A percentile compares a stretch with the other conserved stretches of the same genome.
These are phyloP conservation scores for Sebastes vulpes DNA, from an alignment of 2,797 vertebrate species.

Conservation along the genomic window DNA sequence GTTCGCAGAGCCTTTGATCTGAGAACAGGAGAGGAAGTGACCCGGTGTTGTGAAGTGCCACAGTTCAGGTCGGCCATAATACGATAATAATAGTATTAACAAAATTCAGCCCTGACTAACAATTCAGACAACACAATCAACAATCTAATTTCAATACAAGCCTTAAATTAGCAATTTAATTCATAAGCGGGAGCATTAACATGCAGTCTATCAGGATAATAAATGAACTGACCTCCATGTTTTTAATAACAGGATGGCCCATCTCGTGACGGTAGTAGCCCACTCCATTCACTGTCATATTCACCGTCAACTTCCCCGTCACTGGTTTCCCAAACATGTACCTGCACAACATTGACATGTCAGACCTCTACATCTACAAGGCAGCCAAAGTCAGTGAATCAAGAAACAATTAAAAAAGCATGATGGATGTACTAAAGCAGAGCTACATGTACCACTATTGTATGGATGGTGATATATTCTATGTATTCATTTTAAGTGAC, in stretches of 20 bases:
- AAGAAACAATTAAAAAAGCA: neutral
- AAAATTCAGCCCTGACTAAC: neutral
- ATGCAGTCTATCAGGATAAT: neutral
- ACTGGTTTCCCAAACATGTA: slow-evolving; percentile 96
- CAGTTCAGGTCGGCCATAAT: neutral
- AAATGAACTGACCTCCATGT: slow-evolving; percentile 87
- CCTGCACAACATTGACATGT: slow-evolving; percentile 70
- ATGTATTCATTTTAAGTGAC: neutral
- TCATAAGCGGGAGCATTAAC: neutral
- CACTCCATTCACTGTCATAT: slow-evolving; percentile 95
- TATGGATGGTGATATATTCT: neutral
- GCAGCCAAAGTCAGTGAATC: neutral
- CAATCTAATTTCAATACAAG: neutral
- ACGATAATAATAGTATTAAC: neutral
- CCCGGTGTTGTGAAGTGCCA: neutral
- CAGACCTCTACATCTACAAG: slow-evolving; percentile 14
- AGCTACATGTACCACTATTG: neutral
- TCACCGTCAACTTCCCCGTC: slow-evolving; percentile 89
- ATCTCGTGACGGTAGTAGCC: slow-evolving; percentile 95
- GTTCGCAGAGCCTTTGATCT: slow-evolving; percentile 91
- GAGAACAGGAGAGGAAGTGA: slow-evolving; percentile 18
- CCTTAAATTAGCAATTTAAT: neutral
- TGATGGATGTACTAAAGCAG: neutral
- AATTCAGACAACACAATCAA: neutral
- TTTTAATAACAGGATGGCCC: slow-evolving; percentile 92